phyloP scores from a whole-genome alignment of 2,888 invertebrate genomes.

The Temnothorax rugatulus region DNA sequence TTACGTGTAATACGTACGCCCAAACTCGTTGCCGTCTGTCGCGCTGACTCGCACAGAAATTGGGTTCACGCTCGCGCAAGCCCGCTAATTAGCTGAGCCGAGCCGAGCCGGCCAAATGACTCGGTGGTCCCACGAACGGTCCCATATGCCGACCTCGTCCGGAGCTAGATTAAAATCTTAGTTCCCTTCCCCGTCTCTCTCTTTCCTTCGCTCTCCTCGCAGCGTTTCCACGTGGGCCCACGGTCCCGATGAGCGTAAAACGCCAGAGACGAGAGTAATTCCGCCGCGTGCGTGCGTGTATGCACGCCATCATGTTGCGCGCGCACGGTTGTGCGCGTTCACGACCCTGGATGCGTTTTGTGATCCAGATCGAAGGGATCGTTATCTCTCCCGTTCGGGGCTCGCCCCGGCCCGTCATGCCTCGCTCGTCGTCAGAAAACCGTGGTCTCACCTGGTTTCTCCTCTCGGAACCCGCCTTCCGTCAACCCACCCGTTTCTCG shows the following conservation, averaged over 20 bases:
- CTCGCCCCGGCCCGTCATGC: conserved; percentile 82
- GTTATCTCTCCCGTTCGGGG: conserved; percentile 79
- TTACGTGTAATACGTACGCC: background rate
- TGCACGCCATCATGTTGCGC: conserved; percentile 61
- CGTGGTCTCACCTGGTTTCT: conserved; percentile 84
- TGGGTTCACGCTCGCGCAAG: conserved; percentile 84
- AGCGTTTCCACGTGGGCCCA: conserved; percentile 59
- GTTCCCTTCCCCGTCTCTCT: conserved; percentile 59
- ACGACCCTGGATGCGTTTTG: conserved; percentile 78
- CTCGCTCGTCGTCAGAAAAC: conserved; percentile 82
- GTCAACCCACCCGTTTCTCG: conserved; percentile 40
- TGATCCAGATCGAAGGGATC: conserved; percentile 85
- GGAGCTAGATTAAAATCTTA: conserved; percentile 74
- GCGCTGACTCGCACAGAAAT: conserved; percentile 77
- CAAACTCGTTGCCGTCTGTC: conserved; percentile 54
- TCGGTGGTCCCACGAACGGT: conserved; percentile 81
- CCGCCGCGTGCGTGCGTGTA: conserved; percentile 59
- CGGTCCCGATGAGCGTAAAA: conserved; percentile 60
- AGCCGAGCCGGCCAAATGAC: conserved; percentile 81
- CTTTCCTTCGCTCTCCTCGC: conserved; percentile 44
- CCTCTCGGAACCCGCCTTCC: conserved; percentile 29
- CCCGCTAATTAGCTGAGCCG: conserved; percentile 82
- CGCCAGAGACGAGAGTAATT: conserved; percentile 66
- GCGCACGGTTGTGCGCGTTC: conserved; percentile 66
- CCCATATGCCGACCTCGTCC: conserved; percentile 71